Base-by-base conservation (phyloP, 2,797 vertebrate species). In the Channallabes apus region DNA sequence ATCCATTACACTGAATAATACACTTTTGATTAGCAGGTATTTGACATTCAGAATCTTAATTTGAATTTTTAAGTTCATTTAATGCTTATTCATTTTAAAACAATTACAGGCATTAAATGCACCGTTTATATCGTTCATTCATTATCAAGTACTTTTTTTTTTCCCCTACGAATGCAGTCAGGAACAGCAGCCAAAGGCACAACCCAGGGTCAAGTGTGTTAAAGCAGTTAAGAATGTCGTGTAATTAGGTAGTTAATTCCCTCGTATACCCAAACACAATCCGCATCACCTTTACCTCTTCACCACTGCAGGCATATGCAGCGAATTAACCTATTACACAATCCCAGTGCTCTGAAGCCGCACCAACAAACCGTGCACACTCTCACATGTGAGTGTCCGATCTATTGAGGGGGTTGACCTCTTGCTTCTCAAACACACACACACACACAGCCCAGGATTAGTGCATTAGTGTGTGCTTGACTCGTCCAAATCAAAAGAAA, bases 311-410 rank as follows among this genome's bases (percentile, higher is more conserved):
- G 82, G 69, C 85, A 84, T 71, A 87, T 86, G 76, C 58, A 58
- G 56, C 76, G 54, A 69, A 88, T 89, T 89, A 87, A 89, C 84
- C 88, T 87, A 82, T 89, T 89, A 88, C 83, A 90, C 88, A 85
- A 84, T 58, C 84, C 86, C 87, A 84, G 72, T 77, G 62, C 83
- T 86, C 75, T 87, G 83, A 85, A 87, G 79, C 54, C 79, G 75
- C 82, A 83, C 65, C 84, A 78, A 77, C 89, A 91, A 92, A 93
- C 88, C 88, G 91, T 58, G 83, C 58, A 69, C 92, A 91, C 80
- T 79, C 85, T 87, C 85, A 32, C 22, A 64, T 89, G 89, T 89
- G 89, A 90, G 89, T 88, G 88, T 86, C n/a, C 7, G 62, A 67
- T 46, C 62, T 22, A 81, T 32, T 67, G 64, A 81, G 46, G 35